Percentiles rank a stretch among this genome's conserved stretches.
Conservation (phyloP, 2,797 vertebrate species). For the Tokudaia muenninki region DNA sequence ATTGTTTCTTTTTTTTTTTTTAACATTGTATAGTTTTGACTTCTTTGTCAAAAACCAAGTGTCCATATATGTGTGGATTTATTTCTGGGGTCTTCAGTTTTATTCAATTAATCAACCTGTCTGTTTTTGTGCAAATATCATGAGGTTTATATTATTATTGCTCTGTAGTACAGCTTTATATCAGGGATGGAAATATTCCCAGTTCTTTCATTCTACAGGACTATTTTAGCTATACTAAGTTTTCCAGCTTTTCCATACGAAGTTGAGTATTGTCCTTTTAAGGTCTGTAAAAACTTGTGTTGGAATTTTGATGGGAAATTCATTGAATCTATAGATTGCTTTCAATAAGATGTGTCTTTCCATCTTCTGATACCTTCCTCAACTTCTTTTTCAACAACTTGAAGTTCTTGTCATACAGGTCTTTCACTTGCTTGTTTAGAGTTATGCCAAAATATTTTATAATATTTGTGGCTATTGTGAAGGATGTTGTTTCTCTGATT, state of each 20-base stretch:
- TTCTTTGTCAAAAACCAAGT: too few relatives aligned
- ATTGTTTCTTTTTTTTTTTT: too few relatives aligned
- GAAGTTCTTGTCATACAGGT: background rate
- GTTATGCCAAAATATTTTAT: background rate
- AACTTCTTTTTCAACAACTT: background rate
- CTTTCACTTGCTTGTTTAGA: background rate
- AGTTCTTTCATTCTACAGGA: background rate
- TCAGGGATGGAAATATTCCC: background rate
- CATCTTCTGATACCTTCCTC: background rate
- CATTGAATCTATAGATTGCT: background rate
- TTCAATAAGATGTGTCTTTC: background rate
- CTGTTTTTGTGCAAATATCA: too few relatives aligned
- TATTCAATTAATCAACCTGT: too few relatives aligned
- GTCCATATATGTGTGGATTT: too few relatives aligned
- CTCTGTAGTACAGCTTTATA: background rate
- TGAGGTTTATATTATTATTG: background rate
- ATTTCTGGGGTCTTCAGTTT: too few relatives aligned
- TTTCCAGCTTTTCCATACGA: background rate
- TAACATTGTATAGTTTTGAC: too few relatives aligned
- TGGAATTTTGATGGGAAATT: background rate
- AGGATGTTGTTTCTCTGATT: background rate
- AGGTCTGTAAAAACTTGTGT: background rate
- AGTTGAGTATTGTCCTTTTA: background rate
- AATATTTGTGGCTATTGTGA: background rate
- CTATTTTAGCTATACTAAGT: background rate